A percentile compares a stretch with the other conserved stretches of the same genome.
These are phyloP conservation scores for Triplophysa tibetana DNA, from an alignment of 2,113 vertebrate genomes.

Conservation along the genomic window DNA sequence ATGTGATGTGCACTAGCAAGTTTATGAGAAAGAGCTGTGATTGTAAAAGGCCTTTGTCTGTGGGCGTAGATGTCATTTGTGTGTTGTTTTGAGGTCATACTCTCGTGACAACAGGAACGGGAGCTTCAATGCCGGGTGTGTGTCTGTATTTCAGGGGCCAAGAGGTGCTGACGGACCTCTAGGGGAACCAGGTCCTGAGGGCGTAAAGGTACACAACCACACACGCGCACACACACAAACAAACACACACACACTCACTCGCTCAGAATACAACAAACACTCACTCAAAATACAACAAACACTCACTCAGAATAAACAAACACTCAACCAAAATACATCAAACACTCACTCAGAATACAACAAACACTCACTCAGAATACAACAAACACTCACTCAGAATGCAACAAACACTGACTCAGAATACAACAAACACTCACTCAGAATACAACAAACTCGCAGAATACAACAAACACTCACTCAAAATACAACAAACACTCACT, in stretches of 20 bases:
- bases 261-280: not conserved
- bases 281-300: no score
- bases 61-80: not conserved
- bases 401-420: no score
- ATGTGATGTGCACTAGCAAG: not conserved
- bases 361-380: no score
- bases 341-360: no score
- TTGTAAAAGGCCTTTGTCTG: not conserved
- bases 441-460: no score
- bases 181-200: slow-evolving; percentile 85
- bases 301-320: no score
- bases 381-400: no score
- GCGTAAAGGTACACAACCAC: slow-evolving; percentile 89
- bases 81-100: no score
- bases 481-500: no score
- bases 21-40: not conserved
- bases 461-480: no score
- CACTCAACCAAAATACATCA: no score
- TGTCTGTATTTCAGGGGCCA: slow-evolving; percentile 78
- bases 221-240: not conserved
- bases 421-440: no score
- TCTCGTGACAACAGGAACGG: not conserved
- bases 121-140: not conserved
- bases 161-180: slow-evolving; percentile 83
- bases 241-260: not conserved